These are phyloP conservation scores for Brenthis ino DNA, from an alignment of 2,888 invertebrate genomes.

Conservation along the genomic window DNA sequence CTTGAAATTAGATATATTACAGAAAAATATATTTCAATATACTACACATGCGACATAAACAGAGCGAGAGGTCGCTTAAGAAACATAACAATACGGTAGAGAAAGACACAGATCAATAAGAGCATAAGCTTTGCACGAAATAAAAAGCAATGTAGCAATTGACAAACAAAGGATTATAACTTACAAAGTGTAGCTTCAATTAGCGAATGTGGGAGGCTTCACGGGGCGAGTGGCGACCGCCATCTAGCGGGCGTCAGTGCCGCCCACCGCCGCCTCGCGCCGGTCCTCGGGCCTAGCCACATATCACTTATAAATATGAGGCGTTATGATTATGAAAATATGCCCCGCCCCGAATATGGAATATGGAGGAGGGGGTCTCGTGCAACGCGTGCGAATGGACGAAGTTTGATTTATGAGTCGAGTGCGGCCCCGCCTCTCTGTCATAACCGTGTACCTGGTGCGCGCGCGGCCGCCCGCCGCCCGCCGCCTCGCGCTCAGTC, in stretches of 20 bases:
- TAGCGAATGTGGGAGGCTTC: conserved; percentile 79
- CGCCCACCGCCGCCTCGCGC: conserved; percentile 64
- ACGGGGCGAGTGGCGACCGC: conserved; percentile 68
- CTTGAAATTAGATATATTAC: too few species aligned
- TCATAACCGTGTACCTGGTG: conserved; percentile 86
- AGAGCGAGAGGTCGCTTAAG: not conserved
- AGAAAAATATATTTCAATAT: not conserved
- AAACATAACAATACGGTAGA: conserved; percentile 10
- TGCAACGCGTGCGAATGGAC: conserved; percentile 85
- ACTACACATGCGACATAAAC: not conserved
- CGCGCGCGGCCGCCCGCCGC: conserved; percentile 76
- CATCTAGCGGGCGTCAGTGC: conserved; percentile 77
- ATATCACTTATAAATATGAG: conserved; percentile 82
- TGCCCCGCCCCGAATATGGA: conserved; percentile 83
- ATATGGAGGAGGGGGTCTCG: conserved; percentile 84
- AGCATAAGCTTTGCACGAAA: conserved; percentile 18
- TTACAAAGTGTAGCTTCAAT: conserved; percentile 68
- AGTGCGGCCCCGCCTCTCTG: conserved; percentile 85
- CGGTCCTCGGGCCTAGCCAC: conserved; percentile 57
- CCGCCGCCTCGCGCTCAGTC: conserved; percentile 77
- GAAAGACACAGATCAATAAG: conserved; percentile 26
- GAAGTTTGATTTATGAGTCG: conserved; percentile 87
- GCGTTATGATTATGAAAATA: conserved; percentile 83
- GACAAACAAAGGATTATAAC: conserved; percentile 74
- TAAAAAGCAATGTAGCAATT: conserved; percentile 45